These are phyloP conservation scores for Tethea ocularis DNA, from an alignment of 2,888 invertebrate species.

Conservation along the genomic window DNA sequence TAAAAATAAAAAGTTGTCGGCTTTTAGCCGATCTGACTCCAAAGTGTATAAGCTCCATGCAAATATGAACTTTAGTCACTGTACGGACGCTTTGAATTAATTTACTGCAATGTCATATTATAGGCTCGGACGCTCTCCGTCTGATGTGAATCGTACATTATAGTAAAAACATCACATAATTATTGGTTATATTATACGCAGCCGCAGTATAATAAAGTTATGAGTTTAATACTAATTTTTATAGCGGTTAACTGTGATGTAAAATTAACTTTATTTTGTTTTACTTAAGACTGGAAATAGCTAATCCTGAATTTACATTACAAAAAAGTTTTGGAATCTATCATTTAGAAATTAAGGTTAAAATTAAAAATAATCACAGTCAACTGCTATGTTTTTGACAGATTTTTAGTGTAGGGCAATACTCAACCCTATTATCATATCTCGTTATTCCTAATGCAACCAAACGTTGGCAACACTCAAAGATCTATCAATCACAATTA, in stretches of 20 bases:
- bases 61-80: too few relatives aligned
- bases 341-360: too few relatives aligned
- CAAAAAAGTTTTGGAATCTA: not conserved
- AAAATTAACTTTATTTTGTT: not conserved
- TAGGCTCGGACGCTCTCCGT: too few relatives aligned
- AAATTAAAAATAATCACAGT: not conserved
- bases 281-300: not conserved
- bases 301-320: not conserved
- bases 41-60: too few relatives aligned
- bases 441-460: not conserved
- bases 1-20: too few relatives aligned
- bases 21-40: too few relatives aligned
- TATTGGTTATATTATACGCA: conserved; percentile 23
- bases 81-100: too few relatives aligned
- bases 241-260: conserved; percentile 11
- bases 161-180: conserved; percentile 28
- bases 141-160: conserved; percentile 2
- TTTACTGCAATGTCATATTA: too few relatives aligned
- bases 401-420: too few relatives aligned
- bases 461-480: conserved; percentile 24
- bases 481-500: conserved; percentile 42
- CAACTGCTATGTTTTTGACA: not conserved
- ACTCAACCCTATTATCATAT: not conserved
- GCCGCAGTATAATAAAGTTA: conserved; percentile 28
- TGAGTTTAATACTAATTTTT: conserved; percentile 28